Conservation (phyloP, 1,140 invertebrate species). For the Onthophagus taurus region DNA sequence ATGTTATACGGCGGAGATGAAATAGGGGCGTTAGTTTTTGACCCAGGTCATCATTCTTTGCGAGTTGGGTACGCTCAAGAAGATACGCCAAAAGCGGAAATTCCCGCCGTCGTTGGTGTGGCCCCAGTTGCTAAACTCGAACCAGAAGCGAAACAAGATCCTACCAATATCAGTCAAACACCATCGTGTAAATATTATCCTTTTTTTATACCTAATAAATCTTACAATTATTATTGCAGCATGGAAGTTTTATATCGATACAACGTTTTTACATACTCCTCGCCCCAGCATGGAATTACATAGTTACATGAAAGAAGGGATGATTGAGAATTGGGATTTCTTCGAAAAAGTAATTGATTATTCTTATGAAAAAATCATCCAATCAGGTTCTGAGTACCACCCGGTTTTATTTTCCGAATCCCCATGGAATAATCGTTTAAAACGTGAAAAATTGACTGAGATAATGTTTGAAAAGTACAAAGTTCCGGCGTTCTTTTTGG, state of each 20-base stretch:
- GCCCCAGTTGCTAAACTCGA: constrained; percentile 51
- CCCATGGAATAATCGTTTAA: constrained; percentile 80
- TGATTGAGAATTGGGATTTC: constrained; percentile 94
- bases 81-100: constrained; percentile 87
- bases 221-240: constrained; percentile 16
- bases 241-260: constrained; percentile 78
- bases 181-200: constrained; percentile 43
- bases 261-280: constrained; percentile 80
- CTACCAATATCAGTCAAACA: constrained; percentile 39
- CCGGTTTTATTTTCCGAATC: constrained; percentile 91
- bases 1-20: constrained; percentile 90
- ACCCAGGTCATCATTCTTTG: constrained; percentile 85
- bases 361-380: constrained; percentile 76
- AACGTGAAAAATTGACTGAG: constrained; percentile 85
- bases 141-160: constrained; percentile 50
- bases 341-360: constrained; percentile 90
- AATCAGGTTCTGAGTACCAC: constrained; percentile 79
- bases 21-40: constrained; percentile 95
- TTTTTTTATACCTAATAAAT: neutral
- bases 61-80: constrained; percentile 86
- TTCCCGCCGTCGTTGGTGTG: constrained; percentile 75
- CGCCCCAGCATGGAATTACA: constrained; percentile 76
- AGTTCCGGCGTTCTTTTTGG: constrained; percentile 89
- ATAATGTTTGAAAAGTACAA: constrained; percentile 95
- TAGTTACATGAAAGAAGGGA: constrained; percentile 87